Evolutionary conservation across 2,888 invertebrate species (phyloP), one percentile per base, ranked within the genome.

Genomic region (Athetis lepigone): DNA sequence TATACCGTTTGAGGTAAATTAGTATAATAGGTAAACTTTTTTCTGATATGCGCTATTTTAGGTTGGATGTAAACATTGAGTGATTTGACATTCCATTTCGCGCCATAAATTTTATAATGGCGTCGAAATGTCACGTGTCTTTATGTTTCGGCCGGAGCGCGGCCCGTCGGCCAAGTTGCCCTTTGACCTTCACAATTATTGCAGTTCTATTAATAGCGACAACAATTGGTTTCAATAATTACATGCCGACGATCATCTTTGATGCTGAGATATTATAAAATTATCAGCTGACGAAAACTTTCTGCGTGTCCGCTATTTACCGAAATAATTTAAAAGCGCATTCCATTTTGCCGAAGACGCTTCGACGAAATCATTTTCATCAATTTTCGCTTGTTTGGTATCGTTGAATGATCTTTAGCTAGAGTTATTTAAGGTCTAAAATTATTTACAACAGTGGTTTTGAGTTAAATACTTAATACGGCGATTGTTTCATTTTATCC

Each of bases 171-270:
- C 89, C 90, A 80, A 89, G 82, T 93, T 93, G 91, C 90, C 92
- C 93, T 93, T 86, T 93, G 87, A 87, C 93, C 88, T 80, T 79
- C 80, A 81, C 82, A 88, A 89, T 89, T 87, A 90, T 88, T 87
- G 88, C 88, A 88, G 87, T 88, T 87, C 88, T 89, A 89, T 87
- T 88, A 88, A 74, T 92, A 93, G 92, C 88, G 76, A 83, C 86
- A 88, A 92, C 92, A 92, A 93, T 93, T 93, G 93, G 67, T 74
- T 80, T 85, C 85, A 83, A 88, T 89, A 88, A 88, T 88, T 85
- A 87, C 82, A 80, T 80, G 80, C 68, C 80, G 77, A 71, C 82
- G 75, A 81, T 85, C 81, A 83, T 84, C 81, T 82, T 82, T 81
- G 84, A 77, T 75, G 63, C 52, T 64, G n/a, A 29, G 46, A 40